Evolutionary conservation across 92 coral and sea anemone genomes (phyloP).

Genomic region (Bergia puertoricense): DNA sequence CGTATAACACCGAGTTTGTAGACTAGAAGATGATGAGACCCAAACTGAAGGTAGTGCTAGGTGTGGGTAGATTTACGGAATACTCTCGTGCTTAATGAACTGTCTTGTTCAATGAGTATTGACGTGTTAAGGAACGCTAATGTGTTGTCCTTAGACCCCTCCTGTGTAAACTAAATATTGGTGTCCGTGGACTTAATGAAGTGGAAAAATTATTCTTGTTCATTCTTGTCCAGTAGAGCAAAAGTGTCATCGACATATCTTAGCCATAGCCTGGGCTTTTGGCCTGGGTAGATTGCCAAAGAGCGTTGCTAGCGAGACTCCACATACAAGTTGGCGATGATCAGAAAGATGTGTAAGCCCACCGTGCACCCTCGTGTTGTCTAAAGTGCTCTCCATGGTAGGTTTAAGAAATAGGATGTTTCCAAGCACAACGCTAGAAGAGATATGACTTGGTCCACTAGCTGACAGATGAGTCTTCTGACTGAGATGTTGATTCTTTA

Average conservation of each 20-base stretch:
- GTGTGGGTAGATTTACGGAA: not conserved
- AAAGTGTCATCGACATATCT: not conserved
- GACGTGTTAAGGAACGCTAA: not conserved
- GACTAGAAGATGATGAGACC: not conserved
- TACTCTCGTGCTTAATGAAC: not conserved
- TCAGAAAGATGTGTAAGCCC: too few species aligned
- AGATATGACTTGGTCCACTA: too few species aligned
- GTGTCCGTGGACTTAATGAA: not conserved
- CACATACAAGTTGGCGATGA: too few species aligned
- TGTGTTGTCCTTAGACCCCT: not conserved
- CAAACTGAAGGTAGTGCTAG: not conserved
- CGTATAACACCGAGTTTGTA: not conserved
- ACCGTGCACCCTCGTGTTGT: too few species aligned
- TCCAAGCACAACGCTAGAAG: too few species aligned
- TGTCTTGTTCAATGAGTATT: not conserved
- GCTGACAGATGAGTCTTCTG: too few species aligned
- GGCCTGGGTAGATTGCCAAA: not conserved
- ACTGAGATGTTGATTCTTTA: too few species aligned
- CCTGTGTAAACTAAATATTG: not conserved
- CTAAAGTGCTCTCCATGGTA: too few species aligned
- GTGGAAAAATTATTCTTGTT: not conserved
- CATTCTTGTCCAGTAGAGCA: not conserved
- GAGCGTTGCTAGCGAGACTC: too few species aligned
- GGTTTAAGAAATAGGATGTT: too few species aligned
- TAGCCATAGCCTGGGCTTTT: not conserved